Evolutionary conservation across 1,140 invertebrate genomes (phyloP).

Genomic region (Leptonema lineaticorne): DNA sequence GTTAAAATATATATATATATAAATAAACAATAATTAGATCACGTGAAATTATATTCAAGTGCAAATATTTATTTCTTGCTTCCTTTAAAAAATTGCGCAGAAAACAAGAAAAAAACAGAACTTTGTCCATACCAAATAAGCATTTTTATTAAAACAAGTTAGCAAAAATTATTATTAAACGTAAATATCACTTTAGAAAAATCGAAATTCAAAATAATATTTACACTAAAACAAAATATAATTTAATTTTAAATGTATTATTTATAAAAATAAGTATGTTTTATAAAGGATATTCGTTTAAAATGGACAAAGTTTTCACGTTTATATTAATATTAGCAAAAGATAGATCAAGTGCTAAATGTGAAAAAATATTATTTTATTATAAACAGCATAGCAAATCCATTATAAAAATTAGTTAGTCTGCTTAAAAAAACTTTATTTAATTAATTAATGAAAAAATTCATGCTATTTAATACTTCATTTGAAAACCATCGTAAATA

Average conservation of each 20-base stretch:
- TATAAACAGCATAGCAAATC: conserved; percentile 8
- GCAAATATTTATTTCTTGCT: conserved; percentile 5
- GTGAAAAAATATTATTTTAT: conserved; percentile 2
- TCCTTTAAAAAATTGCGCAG: too few species aligned
- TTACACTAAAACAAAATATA: conserved; percentile 1
- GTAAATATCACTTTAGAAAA: too few species aligned
- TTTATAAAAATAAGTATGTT: background rate
- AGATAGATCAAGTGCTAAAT: conserved; percentile 7
- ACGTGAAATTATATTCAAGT: conserved; percentile 18
- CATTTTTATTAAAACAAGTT: too few species aligned
- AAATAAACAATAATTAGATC: conserved; percentile 3
- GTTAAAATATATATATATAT: background rate
- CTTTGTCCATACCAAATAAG: too few species aligned
- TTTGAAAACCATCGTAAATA: conserved; percentile 5
- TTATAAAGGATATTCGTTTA: too few species aligned
- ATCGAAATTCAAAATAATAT: conserved; percentile 1
- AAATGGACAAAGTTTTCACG: too few species aligned
- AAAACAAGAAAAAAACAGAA: too few species aligned
- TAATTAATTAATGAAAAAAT: background rate
- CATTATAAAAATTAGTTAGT: conserved; percentile 7
- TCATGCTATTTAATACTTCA: conserved; percentile 1
- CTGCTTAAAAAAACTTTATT: conserved; percentile 6
- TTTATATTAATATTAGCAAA: conserved; percentile 9
- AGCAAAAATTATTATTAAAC: too few species aligned
- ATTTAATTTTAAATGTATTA: background rate